Base-by-base conservation (phyloP, 2,113 vertebrate genomes). In the Phrynocephalus versicolor region DNA sequence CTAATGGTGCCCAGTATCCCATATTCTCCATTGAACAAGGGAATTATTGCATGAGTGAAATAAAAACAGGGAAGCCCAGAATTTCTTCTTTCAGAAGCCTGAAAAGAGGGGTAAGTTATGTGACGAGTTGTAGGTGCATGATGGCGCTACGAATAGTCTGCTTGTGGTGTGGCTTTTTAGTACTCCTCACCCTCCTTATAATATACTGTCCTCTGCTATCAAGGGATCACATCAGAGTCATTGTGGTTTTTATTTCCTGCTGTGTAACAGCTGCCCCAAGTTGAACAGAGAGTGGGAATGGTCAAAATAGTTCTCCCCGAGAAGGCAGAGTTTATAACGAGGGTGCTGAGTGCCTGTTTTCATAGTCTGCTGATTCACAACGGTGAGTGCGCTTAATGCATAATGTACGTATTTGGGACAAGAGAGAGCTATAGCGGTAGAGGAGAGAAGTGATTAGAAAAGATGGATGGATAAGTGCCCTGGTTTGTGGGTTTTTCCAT, bases 41-140 rank as follows among this genome's bases (percentile, higher is more conserved):
- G 96, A 97, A 97, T 96, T 98, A 98, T 97, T 98, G 97, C 97
- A 97, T 98, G 95, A 97, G 97, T 96, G 98, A 99, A 96, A 98
- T 98, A 97, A 98, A 97, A 97, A 97, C 97, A 94, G 95, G 97
- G 95, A 98, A 97, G 93, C 97, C 98, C 96, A 98, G 97, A 97
- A 97, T 98, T 94, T 95, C 97, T 94, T 98, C 98, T 96, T 96
- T 99, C 96, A 97, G 96, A 95, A 97, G 95, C 91, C 96, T 98
- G 90, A 98, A 95, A 96, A 97, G 97, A 98, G 97, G 97, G 98
- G 98, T 99, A 98, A 99, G 98, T 97, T 95, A 91, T 92, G 92
- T 92, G 88, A 95, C 79, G 90, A 94, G 92, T 95, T 93, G 79
- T 94, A 95, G 96, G 95, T 97, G 96, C 96, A 97, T 96, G 96